Base-by-base conservation (phyloP, 2,888 invertebrate species). In the Agrypnus murinus region DNA sequence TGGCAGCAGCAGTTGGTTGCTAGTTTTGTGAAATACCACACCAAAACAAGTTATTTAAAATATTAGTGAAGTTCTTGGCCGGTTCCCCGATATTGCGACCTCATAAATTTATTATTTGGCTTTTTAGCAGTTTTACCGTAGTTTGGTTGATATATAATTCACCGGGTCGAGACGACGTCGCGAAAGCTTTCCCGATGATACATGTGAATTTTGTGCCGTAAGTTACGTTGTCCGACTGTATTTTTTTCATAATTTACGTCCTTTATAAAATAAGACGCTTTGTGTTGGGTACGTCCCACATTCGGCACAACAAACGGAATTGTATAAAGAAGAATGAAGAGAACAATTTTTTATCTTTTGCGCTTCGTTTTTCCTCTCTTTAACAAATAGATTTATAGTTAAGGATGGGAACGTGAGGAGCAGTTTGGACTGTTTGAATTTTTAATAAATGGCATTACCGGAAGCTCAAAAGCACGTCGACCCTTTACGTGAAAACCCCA, bases 31-130 rank as follows among this genome's bases (percentile, higher is more conserved):
- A 62, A 53, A 68, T 48, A 36, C 45, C 62, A 34, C 45, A 45
- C 31, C 15, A 8, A 36, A 68, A 48, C 62, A 63, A 66, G 66
- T 66, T 63, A 58, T 63, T 68, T 68, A 72, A 72, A 65, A 64
- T 72, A 72, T 72, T 72, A 72, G 68, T 65, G 68, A 72, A 72
- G 65, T 72, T 71, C 48, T 53, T 63, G 65, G 69, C 62, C 65
- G 60, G 45, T 46, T 63, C 31, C 34, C 38, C 64, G 59, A 68
- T 72, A 65, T 59, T 65, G 71, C 63, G 67, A 71, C 67, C 71
- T 72, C 67, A 65, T 72, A 72, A 72, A 72, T 72, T 72, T 72
- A 68, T 68, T 68, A 72, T 72, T 68, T 63, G 71, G 68, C 71
- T 72, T 72, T 72, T 72, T 72, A 68, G 71, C 71, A 72, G 71